Evolutionary conservation across 1,140 invertebrate species (phyloP).

Genomic region (Maconellicoccus hirsutus): DNA sequence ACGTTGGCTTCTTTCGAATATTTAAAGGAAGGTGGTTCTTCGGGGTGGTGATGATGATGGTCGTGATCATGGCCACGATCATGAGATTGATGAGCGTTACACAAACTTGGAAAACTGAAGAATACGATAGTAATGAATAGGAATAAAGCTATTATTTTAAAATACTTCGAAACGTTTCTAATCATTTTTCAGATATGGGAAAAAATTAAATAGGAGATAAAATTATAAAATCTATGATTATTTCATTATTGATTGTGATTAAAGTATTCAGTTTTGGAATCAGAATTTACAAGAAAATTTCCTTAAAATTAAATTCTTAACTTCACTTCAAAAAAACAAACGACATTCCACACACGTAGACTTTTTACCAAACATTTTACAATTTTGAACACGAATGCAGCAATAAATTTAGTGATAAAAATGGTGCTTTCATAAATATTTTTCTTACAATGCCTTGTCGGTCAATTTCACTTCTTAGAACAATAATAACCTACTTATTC

Average conservation of each 20-base stretch:
- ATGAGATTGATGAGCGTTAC: slow-evolving; percentile 35
- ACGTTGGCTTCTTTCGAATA: slow-evolving; percentile 61
- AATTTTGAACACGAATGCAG: slow-evolving; percentile 15
- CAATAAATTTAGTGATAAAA: too few relatives aligned
- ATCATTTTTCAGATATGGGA: neutral
- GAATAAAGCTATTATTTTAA: slow-evolving; percentile 30
- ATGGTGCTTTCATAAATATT: too few relatives aligned
- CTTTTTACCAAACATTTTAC: neutral
- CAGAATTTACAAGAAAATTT: neutral
- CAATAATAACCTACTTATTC: too few relatives aligned
- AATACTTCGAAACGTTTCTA: slow-evolving; percentile 1
- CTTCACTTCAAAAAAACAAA: neutral
- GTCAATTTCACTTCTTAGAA: too few relatives aligned
- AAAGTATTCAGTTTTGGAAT: neutral
- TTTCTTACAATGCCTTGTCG: too few relatives aligned
- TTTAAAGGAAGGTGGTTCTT: slow-evolving; percentile 50
- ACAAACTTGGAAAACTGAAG: slow-evolving; percentile 36
- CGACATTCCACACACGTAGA: neutral
- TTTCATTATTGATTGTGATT: neutral
- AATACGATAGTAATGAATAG: slow-evolving; percentile 36
- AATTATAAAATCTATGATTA: neutral
- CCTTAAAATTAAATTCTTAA: neutral
- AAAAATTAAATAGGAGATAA: neutral
- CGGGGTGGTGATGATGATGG: slow-evolving; percentile 35
- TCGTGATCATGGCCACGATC: slow-evolving; percentile 35